phyloP scores from a whole-genome alignment of 1,140 invertebrate species.

The Polyergus mexicanus region DNA sequence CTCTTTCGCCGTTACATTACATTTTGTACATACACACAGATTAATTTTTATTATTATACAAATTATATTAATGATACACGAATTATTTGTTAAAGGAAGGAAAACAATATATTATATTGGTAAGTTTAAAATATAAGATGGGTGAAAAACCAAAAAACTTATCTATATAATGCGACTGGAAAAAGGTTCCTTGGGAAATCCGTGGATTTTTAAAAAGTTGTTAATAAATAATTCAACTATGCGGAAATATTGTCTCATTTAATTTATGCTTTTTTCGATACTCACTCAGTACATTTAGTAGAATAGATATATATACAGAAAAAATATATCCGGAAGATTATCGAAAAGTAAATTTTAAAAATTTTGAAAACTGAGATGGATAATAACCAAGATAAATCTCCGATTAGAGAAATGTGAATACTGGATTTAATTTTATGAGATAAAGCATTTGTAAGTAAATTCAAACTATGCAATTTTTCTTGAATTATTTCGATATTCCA shows the following conservation, averaged over 20 bases:
- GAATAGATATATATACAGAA: neutral
- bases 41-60: too few species aligned
- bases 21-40: too few species aligned
- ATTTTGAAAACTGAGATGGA: too few species aligned
- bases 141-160: slow-evolving; percentile 23
- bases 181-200: slow-evolving; percentile 7
- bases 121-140: slow-evolving; percentile 34
- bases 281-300: neutral
- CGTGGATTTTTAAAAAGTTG: slow-evolving; percentile 51
- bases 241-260: slow-evolving; percentile 30
- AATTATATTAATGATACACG: neutral
- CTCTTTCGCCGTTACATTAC: too few species aligned
- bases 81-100: slow-evolving; percentile 24
- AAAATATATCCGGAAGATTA: neutral
- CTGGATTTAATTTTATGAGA: too few species aligned
- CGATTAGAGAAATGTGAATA: too few species aligned
- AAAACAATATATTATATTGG: slow-evolving; percentile 50
- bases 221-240: slow-evolving; percentile 66
- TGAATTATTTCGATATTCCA: too few species aligned
- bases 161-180: neutral
- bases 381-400: too few species aligned
- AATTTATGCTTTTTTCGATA: slow-evolving; percentile 14
- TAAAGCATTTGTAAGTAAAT: too few species aligned
- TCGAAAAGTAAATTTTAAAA: neutral
- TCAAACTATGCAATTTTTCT: too few species aligned